A percentile compares a stretch with the other conserved stretches of the same genome.
These are phyloP conservation scores for Drosophila rufa DNA, from an alignment of 1,140 invertebrate species.

Conservation along the genomic window DNA sequence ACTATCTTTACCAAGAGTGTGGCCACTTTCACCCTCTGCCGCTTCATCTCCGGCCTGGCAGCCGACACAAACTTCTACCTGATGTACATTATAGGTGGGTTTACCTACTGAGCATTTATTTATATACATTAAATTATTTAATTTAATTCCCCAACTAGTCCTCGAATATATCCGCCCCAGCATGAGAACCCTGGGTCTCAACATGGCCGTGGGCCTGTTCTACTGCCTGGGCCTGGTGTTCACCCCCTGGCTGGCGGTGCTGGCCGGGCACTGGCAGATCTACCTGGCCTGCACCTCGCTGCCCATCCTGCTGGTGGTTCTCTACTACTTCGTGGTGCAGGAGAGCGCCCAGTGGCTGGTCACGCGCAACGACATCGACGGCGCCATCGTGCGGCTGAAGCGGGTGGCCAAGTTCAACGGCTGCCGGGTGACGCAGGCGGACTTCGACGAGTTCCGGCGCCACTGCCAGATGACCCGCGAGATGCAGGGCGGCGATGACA, in stretches of 20 bases:
- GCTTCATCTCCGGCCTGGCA: conserved; percentile 87
- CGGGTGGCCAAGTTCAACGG: conserved; percentile 87
- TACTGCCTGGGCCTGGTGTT: conserved; percentile 87
- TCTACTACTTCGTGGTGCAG: conserved; percentile 87
- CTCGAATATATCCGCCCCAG: conserved; percentile 88
- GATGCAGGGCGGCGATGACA: conserved; percentile 73
- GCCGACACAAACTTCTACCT: conserved; percentile 88
- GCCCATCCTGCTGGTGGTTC: conserved; percentile 85
- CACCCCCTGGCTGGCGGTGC: conserved; percentile 87
- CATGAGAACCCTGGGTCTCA: conserved; percentile 87
- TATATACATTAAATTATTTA: not conserved
- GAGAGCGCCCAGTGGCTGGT: conserved; percentile 89
- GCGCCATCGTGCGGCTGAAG: conserved; percentile 86
- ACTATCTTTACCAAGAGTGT: conserved; percentile 86
- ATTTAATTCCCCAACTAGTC: conserved; percentile 71
- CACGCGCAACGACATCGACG: conserved; percentile 86
- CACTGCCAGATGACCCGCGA: conserved; percentile 84
- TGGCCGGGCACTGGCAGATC: conserved; percentile 86
- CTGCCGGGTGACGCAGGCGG: conserved; percentile 84
- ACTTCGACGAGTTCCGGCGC: conserved; percentile 86
- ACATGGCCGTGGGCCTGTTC: conserved; percentile 87
- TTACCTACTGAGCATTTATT: too few relatives aligned
- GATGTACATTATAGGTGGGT: conserved; percentile 88
- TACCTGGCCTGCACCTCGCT: conserved; percentile 86
- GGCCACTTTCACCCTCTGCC: conserved; percentile 86